Base-by-base conservation (phyloP, 2,113 vertebrate genomes). In the Pteronura brasiliensis region DNA sequence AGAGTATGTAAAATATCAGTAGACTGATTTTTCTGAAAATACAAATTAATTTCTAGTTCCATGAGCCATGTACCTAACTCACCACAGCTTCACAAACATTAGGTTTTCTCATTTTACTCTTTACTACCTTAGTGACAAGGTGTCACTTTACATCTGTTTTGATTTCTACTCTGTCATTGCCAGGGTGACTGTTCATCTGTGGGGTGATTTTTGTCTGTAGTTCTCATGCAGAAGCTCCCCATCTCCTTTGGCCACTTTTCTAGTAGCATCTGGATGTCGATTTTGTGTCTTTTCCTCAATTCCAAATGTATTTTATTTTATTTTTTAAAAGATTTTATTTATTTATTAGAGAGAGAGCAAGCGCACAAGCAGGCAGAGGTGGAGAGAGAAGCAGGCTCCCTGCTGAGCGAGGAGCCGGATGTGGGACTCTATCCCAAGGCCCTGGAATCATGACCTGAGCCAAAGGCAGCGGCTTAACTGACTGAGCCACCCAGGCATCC, bases 131-230 rank as follows among this genome's bases (percentile, higher is more conserved):
- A 47, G 25, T 74, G 67, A 59, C 80, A 74, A 86, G 27, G 25
- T 39, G 7, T 59, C 25, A 67, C 36, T 89, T 59, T 31, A 91
- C 18, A 13, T 72, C 21, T n/a, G 7, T 81, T 83, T 44, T 39
- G n/a, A 92, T 90, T 76, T 96, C n/a, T 93, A 47, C 57, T 52
- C 36, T 95, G 55, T 90, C 86, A 59, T n/a, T 42, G 82, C 27
- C 39, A 72, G 44, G 34, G 25, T 71, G 34, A 83, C n/a, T 52
- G 49, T 57, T 71, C 27, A 71, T 71, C 74, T 69, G 3, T 59
- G 18, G 59, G 25, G 31, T n/a, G 36, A 44, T 61, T 89, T 84
- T 61, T 71, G 36, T 61, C 13, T 77, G 25, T 63, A 76, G 25
- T 81, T 57, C 55, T 65, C 36, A 90, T 4, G 6, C 23, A 21